Conservation (phyloP, 1,140 invertebrate genomes). For the Calephelis virginiensis region DNA sequence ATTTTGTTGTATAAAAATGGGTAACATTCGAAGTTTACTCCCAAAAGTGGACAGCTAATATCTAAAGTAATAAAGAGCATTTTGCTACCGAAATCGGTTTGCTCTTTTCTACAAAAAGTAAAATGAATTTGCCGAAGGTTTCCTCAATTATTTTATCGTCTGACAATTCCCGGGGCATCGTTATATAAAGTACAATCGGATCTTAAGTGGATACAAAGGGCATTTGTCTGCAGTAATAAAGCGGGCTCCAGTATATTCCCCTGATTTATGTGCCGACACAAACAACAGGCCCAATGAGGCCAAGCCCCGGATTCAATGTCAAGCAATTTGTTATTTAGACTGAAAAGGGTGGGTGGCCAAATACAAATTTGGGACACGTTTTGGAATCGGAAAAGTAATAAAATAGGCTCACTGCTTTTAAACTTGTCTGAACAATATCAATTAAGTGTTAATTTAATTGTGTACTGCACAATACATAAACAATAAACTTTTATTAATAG, state of each 20-base stretch:
- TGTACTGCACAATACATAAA: too few relatives aligned
- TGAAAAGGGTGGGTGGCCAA: slow-evolving; percentile 6
- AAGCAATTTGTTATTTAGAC: slow-evolving; percentile 24
- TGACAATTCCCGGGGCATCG: slow-evolving; percentile 9
- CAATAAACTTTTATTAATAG: too few relatives aligned
- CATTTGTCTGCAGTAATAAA: slow-evolving; percentile 22
- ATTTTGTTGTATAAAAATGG: too few relatives aligned
- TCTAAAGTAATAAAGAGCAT: too few relatives aligned
- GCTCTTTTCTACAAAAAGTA: neutral
- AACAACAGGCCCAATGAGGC: slow-evolving; percentile 22
- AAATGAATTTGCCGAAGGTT: slow-evolving; percentile 12
- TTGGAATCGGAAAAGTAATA: neutral
- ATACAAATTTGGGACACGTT: slow-evolving; percentile 12
- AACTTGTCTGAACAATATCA: too few relatives aligned
- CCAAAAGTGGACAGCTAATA: too few relatives aligned
- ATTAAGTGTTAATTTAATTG: too few relatives aligned
- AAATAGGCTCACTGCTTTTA: too few relatives aligned
- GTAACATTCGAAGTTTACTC: too few relatives aligned
- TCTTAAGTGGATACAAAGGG: slow-evolving; percentile 23
- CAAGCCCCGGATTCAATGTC: slow-evolving; percentile 20
- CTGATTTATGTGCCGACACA: slow-evolving; percentile 22
- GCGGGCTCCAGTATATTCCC: slow-evolving; percentile 13
- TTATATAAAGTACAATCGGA: slow-evolving; percentile 14
- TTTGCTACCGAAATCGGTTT: neutral
- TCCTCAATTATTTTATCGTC: slow-evolving; percentile 17